Evolutionary conservation across 2,113 vertebrate species (phyloP).

Genomic region (Mustelus asterias): DNA sequence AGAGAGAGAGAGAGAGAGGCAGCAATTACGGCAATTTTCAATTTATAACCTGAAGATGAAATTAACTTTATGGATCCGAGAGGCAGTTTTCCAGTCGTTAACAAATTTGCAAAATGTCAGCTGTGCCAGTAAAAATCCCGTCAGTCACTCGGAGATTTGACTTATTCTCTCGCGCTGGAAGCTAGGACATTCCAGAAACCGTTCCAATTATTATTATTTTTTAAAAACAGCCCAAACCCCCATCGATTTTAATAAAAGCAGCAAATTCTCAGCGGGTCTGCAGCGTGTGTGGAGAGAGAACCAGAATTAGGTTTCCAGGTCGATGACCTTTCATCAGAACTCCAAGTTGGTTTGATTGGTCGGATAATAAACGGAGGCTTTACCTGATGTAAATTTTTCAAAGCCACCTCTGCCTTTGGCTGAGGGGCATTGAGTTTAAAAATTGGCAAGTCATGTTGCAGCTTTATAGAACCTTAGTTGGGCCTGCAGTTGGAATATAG

Average conservation of each 20-base stretch:
- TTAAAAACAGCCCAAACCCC: no score
- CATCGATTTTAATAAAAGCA: background rate
- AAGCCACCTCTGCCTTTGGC: no score
- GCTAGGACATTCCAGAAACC: background rate
- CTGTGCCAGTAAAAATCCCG: background rate
- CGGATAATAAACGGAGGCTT: no score
- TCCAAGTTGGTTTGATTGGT: background rate
- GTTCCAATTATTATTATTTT: background rate
- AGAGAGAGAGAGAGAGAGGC: background rate
- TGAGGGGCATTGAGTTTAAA: no score
- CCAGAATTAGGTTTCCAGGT: background rate
- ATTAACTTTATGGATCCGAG: constrained; percentile 7
- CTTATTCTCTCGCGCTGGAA: background rate
- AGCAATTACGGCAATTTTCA: background rate
- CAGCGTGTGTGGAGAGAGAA: background rate
- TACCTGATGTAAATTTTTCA: no score
- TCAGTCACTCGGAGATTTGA: background rate
- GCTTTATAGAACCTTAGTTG: no score
- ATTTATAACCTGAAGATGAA: background rate
- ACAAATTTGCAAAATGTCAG: constrained; percentile 6
- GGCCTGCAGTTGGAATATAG: no score
- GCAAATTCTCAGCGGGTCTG: background rate
- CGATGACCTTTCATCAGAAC: no score
- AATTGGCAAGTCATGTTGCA: no score
- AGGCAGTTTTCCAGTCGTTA: background rate